Percentiles rank a stretch among this genome's conserved stretches.
Evolutionary conservation across 2,888 invertebrate genomes (phyloP).

Genomic region (Drosophila algonquin): DNA sequence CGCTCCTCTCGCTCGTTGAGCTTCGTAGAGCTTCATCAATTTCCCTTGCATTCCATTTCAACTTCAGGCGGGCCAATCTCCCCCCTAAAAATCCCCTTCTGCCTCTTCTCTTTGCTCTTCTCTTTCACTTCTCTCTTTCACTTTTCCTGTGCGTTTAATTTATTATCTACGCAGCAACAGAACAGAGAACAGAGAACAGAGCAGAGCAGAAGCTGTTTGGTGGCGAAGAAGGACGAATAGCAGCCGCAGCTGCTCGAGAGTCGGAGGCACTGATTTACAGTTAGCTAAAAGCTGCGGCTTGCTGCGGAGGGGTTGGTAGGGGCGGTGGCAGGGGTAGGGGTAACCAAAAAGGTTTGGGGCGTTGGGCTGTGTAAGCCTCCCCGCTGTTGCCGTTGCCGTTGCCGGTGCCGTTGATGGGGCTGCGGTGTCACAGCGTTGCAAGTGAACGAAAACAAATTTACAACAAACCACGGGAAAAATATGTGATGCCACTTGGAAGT

Average conservation of each 20-base stretch:
- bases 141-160: conserved; percentile 68
- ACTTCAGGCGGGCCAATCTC: conserved; percentile 13
- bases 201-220: conserved; percentile 23
- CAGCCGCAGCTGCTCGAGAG: conserved; percentile 56
- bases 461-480: conserved; percentile 76
- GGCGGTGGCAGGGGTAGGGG: neutral
- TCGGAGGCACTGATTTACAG: conserved; percentile 71
- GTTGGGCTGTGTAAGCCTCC: neutral
- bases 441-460: conserved; percentile 78
- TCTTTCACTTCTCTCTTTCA: neutral
- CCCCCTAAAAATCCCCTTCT: neutral
- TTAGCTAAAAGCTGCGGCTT: conserved; percentile 60
- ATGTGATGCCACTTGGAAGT: conserved; percentile 70
- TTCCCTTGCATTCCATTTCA: conserved; percentile 15
- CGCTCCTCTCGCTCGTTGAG: no score
- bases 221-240: conserved; percentile 7
- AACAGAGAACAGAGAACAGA: conserved; percentile 4
- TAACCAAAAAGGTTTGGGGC: neutral
- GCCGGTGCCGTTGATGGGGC: conserved; percentile 26
- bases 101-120: neutral
- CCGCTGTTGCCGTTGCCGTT: conserved; percentile 6
- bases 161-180: conserved; percentile 67
- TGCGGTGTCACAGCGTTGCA: conserved; percentile 74
- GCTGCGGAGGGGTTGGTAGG: conserved; percentile 18
- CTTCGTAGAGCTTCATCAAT: neutral